phyloP scores from a whole-genome alignment of 1,140 invertebrate species.

The Octopus bimaculoides region DNA sequence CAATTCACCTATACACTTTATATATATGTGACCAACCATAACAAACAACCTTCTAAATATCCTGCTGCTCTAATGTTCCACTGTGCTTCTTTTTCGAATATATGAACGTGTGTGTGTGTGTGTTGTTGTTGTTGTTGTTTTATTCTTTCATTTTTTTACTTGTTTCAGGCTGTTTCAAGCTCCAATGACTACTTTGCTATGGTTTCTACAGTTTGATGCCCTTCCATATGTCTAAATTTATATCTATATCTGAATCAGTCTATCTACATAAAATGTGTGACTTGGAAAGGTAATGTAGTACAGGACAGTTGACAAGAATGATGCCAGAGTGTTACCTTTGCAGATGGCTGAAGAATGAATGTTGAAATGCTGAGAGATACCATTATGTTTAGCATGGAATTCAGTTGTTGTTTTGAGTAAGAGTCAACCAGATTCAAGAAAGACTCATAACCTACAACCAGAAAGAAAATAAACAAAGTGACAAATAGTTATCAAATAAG shows the following conservation, averaged over 20 bases:
- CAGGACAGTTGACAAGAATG: background rate
- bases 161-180: background rate
- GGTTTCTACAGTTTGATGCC: background rate
- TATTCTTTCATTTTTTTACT: too few relatives aligned
- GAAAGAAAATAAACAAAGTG: constrained; percentile 7
- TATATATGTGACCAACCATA: too few relatives aligned
- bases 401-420: background rate
- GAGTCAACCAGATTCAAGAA: background rate
- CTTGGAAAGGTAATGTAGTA: background rate
- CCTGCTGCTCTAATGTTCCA: too few relatives aligned
- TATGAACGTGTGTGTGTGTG: too few relatives aligned
- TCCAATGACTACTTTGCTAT: background rate
- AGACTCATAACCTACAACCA: background rate
- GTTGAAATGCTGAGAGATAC: background rate
- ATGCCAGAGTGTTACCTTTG: background rate
- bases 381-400: background rate
- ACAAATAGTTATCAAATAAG: constrained; percentile 7
- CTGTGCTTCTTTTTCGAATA: too few relatives aligned
- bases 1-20: too few relatives aligned
- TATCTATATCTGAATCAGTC: background rate
- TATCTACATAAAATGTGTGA: background rate
- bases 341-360: background rate
- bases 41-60: too few relatives aligned
- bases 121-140: too few relatives aligned
- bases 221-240: background rate